Evolutionary conservation across 2,113 vertebrate genomes (phyloP).

Genomic region (Aldabrachelys gigantea): DNA sequence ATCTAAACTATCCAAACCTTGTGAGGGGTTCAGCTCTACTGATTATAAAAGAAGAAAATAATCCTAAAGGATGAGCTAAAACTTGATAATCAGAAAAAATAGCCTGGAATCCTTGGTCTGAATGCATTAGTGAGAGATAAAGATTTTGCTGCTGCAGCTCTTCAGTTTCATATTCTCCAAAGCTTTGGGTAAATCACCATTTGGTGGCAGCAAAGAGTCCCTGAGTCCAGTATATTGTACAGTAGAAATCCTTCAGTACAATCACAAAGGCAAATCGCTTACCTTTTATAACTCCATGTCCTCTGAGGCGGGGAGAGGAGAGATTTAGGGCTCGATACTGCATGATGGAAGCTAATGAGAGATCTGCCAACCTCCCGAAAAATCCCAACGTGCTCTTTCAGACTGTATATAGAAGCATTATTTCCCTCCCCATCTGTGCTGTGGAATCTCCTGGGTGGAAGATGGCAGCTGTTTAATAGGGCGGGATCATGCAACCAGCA

Average conservation of each 20-base stretch:
- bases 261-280: background rate
- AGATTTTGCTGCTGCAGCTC: background rate
- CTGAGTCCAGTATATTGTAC: rapidly evolving
- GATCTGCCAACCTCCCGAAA: background rate
- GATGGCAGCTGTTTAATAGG: background rate
- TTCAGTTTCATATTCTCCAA: background rate
- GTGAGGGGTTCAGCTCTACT: background rate
- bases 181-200: background rate
- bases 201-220: background rate
- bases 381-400: background rate
- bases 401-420: background rate
- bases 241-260: background rate
- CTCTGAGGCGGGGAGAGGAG: rapidly evolving
- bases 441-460: background rate
- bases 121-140: background rate
- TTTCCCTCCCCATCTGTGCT: background rate
- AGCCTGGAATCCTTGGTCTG: background rate
- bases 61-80: background rate
- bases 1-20: background rate
- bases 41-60: background rate
- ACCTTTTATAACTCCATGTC: background rate
- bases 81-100: background rate
- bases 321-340: background rate
- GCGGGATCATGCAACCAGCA: background rate
- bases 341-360: background rate